Percentiles rank a stretch among this genome's conserved stretches.
phyloP scores from a whole-genome alignment of 2,888 invertebrate genomes.

The Melangyna quadrimaculata region DNA sequence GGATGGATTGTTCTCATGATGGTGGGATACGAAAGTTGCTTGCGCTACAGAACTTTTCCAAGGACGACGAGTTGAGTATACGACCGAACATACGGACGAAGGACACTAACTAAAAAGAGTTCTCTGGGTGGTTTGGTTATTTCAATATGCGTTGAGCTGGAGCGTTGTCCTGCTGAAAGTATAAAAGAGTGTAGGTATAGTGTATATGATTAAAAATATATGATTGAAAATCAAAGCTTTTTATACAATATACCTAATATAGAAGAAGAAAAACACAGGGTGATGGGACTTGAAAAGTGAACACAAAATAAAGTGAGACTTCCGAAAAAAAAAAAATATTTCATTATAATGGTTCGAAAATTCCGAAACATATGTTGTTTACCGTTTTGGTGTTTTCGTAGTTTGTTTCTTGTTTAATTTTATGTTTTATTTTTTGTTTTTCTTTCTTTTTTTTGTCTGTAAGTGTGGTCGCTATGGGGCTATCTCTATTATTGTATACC shows the following conservation, averaged over 20 bases:
- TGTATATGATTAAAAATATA: conserved; percentile 20
- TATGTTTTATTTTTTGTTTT: background rate
- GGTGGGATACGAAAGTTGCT: conserved; percentile 12
- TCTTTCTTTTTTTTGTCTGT: background rate
- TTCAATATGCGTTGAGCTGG: background rate
- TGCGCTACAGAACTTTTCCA: background rate
- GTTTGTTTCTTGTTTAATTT: conserved; percentile 5
- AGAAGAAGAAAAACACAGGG: background rate
- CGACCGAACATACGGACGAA: background rate
- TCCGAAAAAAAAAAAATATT: conserved; percentile 52
- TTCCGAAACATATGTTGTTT: conserved; percentile 58
- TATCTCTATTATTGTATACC: no score
- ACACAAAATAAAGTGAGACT: conserved; percentile 60
- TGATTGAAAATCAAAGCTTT: conserved; percentile 54
- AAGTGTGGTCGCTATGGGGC: background rate
- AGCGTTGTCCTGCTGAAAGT: conserved; percentile 34
- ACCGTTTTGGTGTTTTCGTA: conserved; percentile 19
- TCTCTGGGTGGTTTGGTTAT: background rate
- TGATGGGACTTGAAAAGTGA: background rate
- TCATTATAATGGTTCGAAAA: conserved; percentile 56
- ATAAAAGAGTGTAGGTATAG: conserved; percentile 30
- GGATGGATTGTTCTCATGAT: conserved; percentile 36
- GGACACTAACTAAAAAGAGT: background rate
- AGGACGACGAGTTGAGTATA: background rate
- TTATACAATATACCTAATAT: conserved; percentile 8